phyloP scores from a whole-genome alignment of 2,113 vertebrate genomes.

The Cephalopholis sonnerati region DNA sequence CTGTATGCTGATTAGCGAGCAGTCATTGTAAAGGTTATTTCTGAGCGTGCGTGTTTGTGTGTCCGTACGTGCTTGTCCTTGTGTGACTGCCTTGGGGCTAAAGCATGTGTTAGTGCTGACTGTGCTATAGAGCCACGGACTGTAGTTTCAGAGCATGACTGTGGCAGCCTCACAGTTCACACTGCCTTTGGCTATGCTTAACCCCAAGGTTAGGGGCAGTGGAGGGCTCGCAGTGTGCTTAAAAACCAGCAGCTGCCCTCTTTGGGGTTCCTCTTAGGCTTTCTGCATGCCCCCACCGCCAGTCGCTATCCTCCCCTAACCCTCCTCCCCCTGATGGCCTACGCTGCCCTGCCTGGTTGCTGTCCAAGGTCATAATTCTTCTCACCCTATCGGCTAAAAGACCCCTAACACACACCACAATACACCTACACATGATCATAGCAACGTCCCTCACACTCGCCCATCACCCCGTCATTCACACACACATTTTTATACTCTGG shows the following conservation, averaged over 20 bases:
- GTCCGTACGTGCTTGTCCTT: slow-evolving; percentile 72
- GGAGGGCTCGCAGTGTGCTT: slow-evolving; percentile 63
- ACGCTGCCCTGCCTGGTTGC: slow-evolving; percentile 59
- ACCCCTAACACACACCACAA: slow-evolving; percentile 53
- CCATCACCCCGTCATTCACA: slow-evolving; percentile 36
- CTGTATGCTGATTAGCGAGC: slow-evolving; percentile 78
- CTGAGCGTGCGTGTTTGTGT: slow-evolving; percentile 73
- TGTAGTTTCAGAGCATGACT: slow-evolving; percentile 67
- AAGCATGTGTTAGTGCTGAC: slow-evolving; percentile 76
- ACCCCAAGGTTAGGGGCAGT: slow-evolving; percentile 75
- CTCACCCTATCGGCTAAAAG: slow-evolving; percentile 48
- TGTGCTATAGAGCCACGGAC: slow-evolving; percentile 61
- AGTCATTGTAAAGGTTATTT: slow-evolving; percentile 78
- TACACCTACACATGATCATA: slow-evolving; percentile 46
- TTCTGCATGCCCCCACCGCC: slow-evolving; percentile 64
- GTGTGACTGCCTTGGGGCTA: slow-evolving; percentile 75
- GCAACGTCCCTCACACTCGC: slow-evolving; percentile 27
- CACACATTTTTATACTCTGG: slow-evolving; percentile 30
- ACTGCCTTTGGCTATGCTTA: slow-evolving; percentile 80
- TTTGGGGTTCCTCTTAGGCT: slow-evolving; percentile 66
- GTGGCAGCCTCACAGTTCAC: slow-evolving; percentile 73
- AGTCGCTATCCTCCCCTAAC: slow-evolving; percentile 51
- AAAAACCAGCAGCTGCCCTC: slow-evolving; percentile 68
- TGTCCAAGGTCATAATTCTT: slow-evolving; percentile 67
- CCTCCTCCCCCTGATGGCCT: slow-evolving; percentile 46